Conservation (phyloP, 2,797 vertebrate species). For the Characodon lateralis region DNA sequence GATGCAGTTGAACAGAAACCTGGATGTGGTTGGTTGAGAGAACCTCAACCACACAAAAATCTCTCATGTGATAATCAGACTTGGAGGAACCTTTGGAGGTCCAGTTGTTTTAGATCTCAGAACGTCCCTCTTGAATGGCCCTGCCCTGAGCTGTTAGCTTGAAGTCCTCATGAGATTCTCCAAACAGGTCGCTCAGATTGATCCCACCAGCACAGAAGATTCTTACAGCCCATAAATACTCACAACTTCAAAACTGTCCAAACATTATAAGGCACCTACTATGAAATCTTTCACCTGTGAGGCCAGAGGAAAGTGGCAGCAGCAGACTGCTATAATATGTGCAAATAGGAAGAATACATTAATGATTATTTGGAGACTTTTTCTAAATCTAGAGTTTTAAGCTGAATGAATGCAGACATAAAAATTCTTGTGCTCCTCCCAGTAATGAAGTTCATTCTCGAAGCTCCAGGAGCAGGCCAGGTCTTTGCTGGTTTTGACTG, state of each 20-base stretch:
- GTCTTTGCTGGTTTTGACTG: conserved; percentile 71
- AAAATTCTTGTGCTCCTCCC: conserved; percentile 75
- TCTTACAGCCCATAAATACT: neutral
- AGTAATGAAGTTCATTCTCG: conserved; percentile 77
- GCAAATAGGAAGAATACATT: conserved; percentile 6
- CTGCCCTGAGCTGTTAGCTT: neutral
- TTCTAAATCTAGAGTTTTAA: conserved; percentile 43
- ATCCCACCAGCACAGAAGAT: neutral
- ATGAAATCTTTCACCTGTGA: neutral
- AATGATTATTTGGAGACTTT: neutral
- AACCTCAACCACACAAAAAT: neutral
- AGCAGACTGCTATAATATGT: conserved; percentile 1
- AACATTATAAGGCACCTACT: conserved; percentile 17
- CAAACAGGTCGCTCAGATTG: neutral
- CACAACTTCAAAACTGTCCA: neutral
- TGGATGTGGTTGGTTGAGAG: neutral
- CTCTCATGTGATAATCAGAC: too few relatives aligned
- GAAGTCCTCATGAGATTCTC: neutral
- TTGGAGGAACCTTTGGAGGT: neutral
- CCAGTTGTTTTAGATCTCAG: neutral
- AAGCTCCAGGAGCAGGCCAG: conserved; percentile 78
- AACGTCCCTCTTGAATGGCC: neutral
- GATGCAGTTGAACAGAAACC: neutral
- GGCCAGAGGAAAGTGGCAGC: conserved; percentile 12
- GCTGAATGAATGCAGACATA: conserved; percentile 80